Evolutionary conservation across 1,140 invertebrate species (phyloP).

Genomic region (Coenobita brevimanus): DNA sequence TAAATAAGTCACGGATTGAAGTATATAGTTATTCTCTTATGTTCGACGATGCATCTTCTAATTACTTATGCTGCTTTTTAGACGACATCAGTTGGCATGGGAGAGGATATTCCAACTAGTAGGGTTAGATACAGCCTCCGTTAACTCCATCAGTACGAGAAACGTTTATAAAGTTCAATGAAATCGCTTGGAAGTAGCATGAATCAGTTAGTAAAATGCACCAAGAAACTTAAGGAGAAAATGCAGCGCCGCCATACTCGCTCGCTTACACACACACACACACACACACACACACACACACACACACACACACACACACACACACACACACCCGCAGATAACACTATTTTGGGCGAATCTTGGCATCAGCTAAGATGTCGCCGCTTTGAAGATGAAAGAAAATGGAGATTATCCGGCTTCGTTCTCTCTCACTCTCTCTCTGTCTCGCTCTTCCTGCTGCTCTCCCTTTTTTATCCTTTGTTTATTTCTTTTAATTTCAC

Average conservation of each 20-base stretch:
- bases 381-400: slow-evolving; percentile 65
- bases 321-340: slow-evolving; percentile 36
- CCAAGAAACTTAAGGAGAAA: too few species aligned
- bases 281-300: slow-evolving; percentile 33
- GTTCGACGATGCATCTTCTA: too few species aligned
- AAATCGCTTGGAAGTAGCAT: too few species aligned
- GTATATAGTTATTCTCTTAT: too few species aligned
- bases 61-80: too few species aligned
- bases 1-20: too few species aligned
- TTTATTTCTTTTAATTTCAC: slow-evolving; percentile 25
- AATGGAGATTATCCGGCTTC: slow-evolving; percentile 47
- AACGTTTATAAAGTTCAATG: too few species aligned
- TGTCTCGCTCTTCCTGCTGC: not conserved
- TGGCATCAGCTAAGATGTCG: slow-evolving; percentile 57
- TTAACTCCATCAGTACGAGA: too few species aligned
- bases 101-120: too few species aligned
- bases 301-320: slow-evolving; percentile 38
- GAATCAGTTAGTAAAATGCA: too few species aligned
- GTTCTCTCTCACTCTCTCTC: slow-evolving; percentile 13
- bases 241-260: slow-evolving; percentile 53
- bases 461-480: not conserved
- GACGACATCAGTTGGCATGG: too few species aligned
- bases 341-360: slow-evolving; percentile 55
- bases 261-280: slow-evolving; percentile 29
- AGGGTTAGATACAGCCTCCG: too few species aligned